Evolutionary conservation across 2,888 invertebrate species (phyloP), one percentile per base, ranked within the genome.

Genomic region (Calameuta pallipes): DNA sequence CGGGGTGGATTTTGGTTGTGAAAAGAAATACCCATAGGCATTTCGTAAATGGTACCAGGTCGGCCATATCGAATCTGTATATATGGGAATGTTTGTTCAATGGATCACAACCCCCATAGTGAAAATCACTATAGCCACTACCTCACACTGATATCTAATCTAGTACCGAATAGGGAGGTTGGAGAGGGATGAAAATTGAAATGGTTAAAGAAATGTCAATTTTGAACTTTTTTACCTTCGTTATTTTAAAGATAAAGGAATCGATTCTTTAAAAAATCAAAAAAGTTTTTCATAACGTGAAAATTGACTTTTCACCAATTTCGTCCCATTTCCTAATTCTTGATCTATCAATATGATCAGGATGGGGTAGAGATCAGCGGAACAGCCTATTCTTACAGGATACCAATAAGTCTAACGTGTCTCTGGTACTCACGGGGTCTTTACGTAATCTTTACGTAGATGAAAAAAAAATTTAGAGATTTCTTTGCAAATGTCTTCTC

Each of bases 81-180:
- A 84, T 83, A 83, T 83, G 80, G 86, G 84, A 81, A 84, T 88
- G 87, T 88, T 88, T 88, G 86, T 86, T 81, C 81, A 83, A 82
- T 84, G 87, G 88, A 88, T 88, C 85, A 87, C 83, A 82, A 82
- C 85, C 85, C 84, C 84, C 84, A 84, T 87, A 82, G 84, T 83
- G 81, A 87, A 87, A 87, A 87, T 87, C 84, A 80, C 23, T 76
- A 56, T 56, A 56, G 9, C 56, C 23, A 56, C 23, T 56, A 23
- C 56, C 23, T 56, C 9, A 56, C 56, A 9, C 56, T 56, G 56
- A 56, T 56, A 56, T 56, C 23, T 56, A 56, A 56, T 56, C 56
- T 56, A 23, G 56, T 56, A 9, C 23, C 56, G 56, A 56, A 23
- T 9, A 56, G 1, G 56, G 23, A 9, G 56, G 23, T 23, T 2